Conservation (phyloP, 2,113 vertebrate genomes). For the Pyxicephalus adspersus region DNA sequence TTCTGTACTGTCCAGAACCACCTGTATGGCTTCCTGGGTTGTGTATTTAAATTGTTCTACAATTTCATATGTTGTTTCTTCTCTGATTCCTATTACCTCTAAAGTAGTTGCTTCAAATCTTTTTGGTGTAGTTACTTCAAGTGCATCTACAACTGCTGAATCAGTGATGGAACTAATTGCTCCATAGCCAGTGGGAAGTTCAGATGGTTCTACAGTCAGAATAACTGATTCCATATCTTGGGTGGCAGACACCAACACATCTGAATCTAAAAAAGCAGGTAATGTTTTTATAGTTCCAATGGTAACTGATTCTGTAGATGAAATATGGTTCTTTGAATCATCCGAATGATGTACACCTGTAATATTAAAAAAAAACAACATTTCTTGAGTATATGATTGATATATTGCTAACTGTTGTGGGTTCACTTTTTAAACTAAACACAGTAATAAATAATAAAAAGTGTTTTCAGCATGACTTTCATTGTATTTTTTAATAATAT, state of each 20-base stretch:
- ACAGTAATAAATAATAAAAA: too few species aligned
- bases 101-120: background rate
- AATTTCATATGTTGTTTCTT: background rate
- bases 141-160: background rate
- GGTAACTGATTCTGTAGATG: background rate
- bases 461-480: too few species aligned
- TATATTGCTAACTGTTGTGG: too few species aligned
- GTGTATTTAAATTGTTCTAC: background rate
- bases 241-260: background rate
- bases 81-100: background rate
- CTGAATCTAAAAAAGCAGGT: slow-evolving; percentile 58
- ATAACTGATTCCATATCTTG: slow-evolving; percentile 16
- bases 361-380: too few species aligned
- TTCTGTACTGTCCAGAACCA: background rate
- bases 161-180: background rate
- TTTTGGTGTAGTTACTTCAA: background rate
- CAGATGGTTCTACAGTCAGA: slow-evolving; percentile 14
- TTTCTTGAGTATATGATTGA: too few species aligned
- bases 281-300: slow-evolving; percentile 31
- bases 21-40: background rate
- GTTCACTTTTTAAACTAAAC: too few species aligned
- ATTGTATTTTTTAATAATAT: too few species aligned
- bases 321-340: background rate
- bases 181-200: slow-evolving; percentile 34
- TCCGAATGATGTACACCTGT: too few species aligned